Evolutionary conservation across 2,888 invertebrate genomes (phyloP).

Genomic region (Elmis aenea): DNA sequence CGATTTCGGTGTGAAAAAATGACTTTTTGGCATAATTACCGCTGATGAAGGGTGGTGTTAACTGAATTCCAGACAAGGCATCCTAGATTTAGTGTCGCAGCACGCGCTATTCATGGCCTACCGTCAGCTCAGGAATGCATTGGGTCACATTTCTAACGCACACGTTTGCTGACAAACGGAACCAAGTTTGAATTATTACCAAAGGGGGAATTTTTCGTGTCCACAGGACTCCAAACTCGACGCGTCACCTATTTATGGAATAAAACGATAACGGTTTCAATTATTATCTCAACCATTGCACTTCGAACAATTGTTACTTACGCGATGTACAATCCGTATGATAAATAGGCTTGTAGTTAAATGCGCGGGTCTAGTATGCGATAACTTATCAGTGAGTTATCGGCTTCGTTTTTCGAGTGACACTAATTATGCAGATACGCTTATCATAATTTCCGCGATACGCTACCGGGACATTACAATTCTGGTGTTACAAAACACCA

Average conservation of each 20-base stretch:
- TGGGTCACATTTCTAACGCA: constrained; percentile 34
- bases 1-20: constrained; percentile 9
- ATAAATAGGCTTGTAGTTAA: constrained; percentile 23
- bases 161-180: constrained; percentile 35
- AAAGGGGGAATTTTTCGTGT: constrained; percentile 2
- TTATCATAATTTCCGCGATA: constrained; percentile 22
- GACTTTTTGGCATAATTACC: constrained; percentile 30
- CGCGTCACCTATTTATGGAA: constrained; percentile 3
- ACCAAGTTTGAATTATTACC: constrained; percentile 23
- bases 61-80: constrained; percentile 26
- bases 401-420: constrained; percentile 25
- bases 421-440: constrained; percentile 29
- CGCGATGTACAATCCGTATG: constrained; percentile 6
- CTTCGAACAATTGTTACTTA: constrained; percentile 2
- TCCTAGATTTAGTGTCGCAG: constrained; percentile 27
- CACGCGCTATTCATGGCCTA: constrained; percentile 31
- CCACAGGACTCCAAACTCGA: constrained; percentile 1
- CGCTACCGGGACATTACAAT: constrained; percentile 7
- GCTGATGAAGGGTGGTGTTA: constrained; percentile 29
- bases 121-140: constrained; percentile 33
- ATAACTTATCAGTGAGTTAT: constrained; percentile 26
- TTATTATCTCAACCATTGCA: constrained; percentile 5
- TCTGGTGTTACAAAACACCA: too few relatives aligned
- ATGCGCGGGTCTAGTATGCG: constrained; percentile 27
- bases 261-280: constrained; percentile 1